A percentile compares a stretch with the other conserved stretches of the same genome.
phyloP scores from a whole-genome alignment of 2,888 invertebrate species.

The Drosophila fulvimacula region DNA sequence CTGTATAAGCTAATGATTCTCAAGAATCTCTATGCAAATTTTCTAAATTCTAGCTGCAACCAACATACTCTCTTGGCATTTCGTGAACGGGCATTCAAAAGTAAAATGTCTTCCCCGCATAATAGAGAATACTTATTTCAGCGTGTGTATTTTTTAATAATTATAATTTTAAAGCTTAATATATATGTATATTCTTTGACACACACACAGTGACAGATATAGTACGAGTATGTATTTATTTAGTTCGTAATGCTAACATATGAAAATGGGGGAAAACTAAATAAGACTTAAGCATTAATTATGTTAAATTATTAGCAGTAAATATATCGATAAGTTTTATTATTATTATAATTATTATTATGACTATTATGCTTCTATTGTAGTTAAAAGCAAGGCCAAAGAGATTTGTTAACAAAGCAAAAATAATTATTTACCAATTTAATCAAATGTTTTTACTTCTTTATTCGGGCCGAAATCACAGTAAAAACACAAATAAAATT shows the following conservation, averaged over 20 bases:
- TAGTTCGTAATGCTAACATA: constrained; percentile 50
- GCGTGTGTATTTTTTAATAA: constrained; percentile 16
- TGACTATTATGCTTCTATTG: constrained; percentile 16
- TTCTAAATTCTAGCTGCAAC: not conserved
- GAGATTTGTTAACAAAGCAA: constrained; percentile 60
- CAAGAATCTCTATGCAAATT: not conserved
- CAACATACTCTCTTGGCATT: not conserved
- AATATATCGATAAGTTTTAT: constrained; percentile 16
- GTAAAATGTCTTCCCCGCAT: constrained; percentile 59
- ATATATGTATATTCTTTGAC: constrained; percentile 3
- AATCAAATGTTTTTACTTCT: constrained; percentile 31
- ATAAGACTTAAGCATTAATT: constrained; percentile 56
- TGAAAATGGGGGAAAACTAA: constrained; percentile 56
- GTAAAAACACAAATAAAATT: constrained; percentile 5
- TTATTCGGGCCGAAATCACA: constrained; percentile 14
- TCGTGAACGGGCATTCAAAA: constrained; percentile 3
- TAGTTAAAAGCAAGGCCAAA: constrained; percentile 58
- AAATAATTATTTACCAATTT: constrained; percentile 33
- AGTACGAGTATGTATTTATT: constrained; percentile 43
- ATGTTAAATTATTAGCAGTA: constrained; percentile 34
- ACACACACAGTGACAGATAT: constrained; percentile 18
- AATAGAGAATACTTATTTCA: constrained; percentile 37
- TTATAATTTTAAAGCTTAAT: constrained; percentile 18
- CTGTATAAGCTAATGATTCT: not conserved
- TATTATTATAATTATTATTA: constrained; percentile 25